These are phyloP conservation scores for Heliocidaris erythrogramma DNA, from an alignment of 35 echinoderm and acorn worm genomes.

Conservation along the genomic window DNA sequence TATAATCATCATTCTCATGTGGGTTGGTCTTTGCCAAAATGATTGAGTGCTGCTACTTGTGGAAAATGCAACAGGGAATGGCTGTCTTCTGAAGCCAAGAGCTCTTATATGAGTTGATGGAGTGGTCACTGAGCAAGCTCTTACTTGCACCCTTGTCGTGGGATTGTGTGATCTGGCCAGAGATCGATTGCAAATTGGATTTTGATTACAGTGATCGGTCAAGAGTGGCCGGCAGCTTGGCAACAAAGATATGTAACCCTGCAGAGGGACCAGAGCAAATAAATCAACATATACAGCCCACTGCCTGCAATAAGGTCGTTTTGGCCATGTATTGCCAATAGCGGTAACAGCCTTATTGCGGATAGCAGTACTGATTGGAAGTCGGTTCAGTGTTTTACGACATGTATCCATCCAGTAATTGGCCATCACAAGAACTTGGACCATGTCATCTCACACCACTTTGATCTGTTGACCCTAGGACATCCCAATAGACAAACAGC, in stretches of 20 bases:
- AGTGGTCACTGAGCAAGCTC: not conserved
- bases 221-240: not conserved
- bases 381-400: too few relatives aligned
- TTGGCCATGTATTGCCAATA: not conserved
- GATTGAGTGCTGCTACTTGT: not conserved
- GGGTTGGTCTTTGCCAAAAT: not conserved
- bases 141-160: not conserved
- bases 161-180: not conserved
- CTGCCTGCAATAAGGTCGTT: too few relatives aligned
- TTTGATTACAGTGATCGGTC: not conserved
- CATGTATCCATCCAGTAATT: too few relatives aligned
- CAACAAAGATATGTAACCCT: not conserved
- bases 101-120: not conserved
- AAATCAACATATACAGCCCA: too few relatives aligned
- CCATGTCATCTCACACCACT: too few relatives aligned
- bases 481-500: too few relatives aligned
- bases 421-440: too few relatives aligned
- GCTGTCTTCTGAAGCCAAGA: not conserved
- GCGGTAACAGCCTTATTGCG: not conserved
- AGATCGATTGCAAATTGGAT: constrained; percentile 3
- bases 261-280: not conserved
- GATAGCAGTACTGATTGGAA: too few relatives aligned
- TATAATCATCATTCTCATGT: not conserved
- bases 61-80: not conserved
- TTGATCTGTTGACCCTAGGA: too few relatives aligned